These are phyloP conservation scores for Pantelozetes paolii DNA, from an alignment of 2,888 invertebrate species.

Conservation along the genomic window DNA sequence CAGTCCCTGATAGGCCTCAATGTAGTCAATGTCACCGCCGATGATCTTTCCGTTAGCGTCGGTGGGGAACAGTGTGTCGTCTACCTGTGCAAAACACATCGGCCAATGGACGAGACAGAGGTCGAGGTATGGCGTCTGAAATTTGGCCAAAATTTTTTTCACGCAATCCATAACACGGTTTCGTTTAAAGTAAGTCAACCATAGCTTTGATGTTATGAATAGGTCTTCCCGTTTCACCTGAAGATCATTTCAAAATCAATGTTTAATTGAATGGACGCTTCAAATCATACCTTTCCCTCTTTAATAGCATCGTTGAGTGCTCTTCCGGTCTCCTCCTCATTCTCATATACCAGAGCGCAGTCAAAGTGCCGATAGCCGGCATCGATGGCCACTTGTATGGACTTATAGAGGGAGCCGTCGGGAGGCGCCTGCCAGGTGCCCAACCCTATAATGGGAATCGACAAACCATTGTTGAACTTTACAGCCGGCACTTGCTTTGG, in stretches of 20 bases:
- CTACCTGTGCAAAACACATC: conserved; percentile 61
- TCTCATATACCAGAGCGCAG: conserved; percentile 54
- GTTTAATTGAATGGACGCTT: too few relatives aligned
- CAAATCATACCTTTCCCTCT: conserved; percentile 48
- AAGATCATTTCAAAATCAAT: too few relatives aligned
- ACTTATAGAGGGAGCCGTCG: conserved; percentile 46
- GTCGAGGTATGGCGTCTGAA: conserved; percentile 73
- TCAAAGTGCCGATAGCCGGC: conserved; percentile 54
- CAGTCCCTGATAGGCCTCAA: conserved; percentile 63
- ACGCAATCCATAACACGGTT: conserved; percentile 70
- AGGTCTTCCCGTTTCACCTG: conserved; percentile 52
- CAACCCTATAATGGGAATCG: conserved; percentile 8
- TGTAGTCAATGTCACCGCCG: conserved; percentile 66
- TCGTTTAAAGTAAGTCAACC: conserved; percentile 80
- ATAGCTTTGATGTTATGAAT: conserved; percentile 59
- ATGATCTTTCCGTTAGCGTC: conserved; percentile 62
- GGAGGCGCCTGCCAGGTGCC: conserved; percentile 32
- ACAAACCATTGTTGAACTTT: conserved; percentile 45
- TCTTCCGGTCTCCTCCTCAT: conserved; percentile 53
- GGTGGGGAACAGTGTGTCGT: conserved; percentile 48
- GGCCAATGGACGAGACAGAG: conserved; percentile 91
- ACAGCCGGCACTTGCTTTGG: background rate
- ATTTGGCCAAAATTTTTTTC: conserved; percentile 64
- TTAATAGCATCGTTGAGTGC: conserved; percentile 51
- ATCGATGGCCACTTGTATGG: conserved; percentile 49